Base-by-base conservation (phyloP, 2,888 invertebrate genomes). In the Deilephila porcellus region DNA sequence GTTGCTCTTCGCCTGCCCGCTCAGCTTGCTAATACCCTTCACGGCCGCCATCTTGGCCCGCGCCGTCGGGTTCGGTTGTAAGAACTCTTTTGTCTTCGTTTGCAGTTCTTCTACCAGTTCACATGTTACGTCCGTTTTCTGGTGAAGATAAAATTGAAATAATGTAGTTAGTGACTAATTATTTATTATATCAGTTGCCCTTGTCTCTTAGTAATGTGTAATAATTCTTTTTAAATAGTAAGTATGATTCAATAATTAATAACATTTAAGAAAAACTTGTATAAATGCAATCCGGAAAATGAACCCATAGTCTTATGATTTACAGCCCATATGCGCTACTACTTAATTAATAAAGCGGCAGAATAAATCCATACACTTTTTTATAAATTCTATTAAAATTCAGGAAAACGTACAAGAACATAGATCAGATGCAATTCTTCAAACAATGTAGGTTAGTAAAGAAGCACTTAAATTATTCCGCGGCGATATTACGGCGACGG, bases 71-170 rank as follows among this genome's bases (percentile, higher is more conserved):
- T 99, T 99, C 73, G 99, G 99, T 91, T 99, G 99, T 64, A 99
- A 96, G 92, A 98, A 99, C 95, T 99, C 99, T 95, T 99, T 99
- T 74, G 99, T 99, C 95, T 99, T 99, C 82, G 97, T 94, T 91
- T 99, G 98, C 81, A 99, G 94, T 86, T 99, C 99, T 90, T 99
- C 99, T 59, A 99, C 99, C 86, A 99, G 94, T 92, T 99, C 99
- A 86, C 97, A 98, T 78, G 99, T 99, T 74, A 99, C 98, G 93
- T 99, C 99, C 82, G 99, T 99, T 97, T 99, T 99, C 99, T 99
- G 92, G 60, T 90, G 90, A 72, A 53, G 72, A n/a, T 29, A 11
- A 11, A 60, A 19, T 60, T 11, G 11, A 70, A 25, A 29, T 25
- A 2, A 64, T 17, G n/a, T 34, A 25, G 17, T 64, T n/a, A 34